Base-by-base conservation (phyloP, 2,797 vertebrate genomes). In the Coranthus polyacanthus region DNA sequence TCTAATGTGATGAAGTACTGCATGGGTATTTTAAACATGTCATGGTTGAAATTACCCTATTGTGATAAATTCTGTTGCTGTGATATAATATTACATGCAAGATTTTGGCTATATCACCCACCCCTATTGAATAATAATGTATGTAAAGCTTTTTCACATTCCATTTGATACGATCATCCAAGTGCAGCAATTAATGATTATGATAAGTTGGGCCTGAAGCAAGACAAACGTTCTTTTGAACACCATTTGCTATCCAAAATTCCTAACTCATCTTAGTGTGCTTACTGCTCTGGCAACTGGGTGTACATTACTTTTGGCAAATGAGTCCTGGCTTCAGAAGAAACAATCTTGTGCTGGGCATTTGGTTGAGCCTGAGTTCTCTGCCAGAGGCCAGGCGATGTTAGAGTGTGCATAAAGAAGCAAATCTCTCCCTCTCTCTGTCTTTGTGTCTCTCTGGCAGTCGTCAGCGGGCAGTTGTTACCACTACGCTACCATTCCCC, bases 381-480 rank as follows among this genome's bases (percentile, higher is more conserved):
- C 21, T 51, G 52, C 55, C 64, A 53, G 18, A 67, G 41, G 34
- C 46, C 41, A 37, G 6, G 8, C 11, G 52, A 72, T 42, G 49
- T 36, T 67, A 20, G 34, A 59, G 53, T 62, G 3, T 29, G 17
- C 29, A 64, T 15, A 24, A 15, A 63, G 60, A 57, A 37, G 34
- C 16, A 17, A 50, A 69, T 58, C 51, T 49, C 41, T 58, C 6
- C 20, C 47, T 16, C 37, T 24, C 56, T 44, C 47, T 50, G 38
- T 61, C 38, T 67, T 34, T 59, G 39, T 73, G 16, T 70, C 11
- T 62, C 37, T 41, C 47, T 79, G 55, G 39, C 78, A 55, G 41
- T 57, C 8, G 1, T 64, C 59, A 60, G 61, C 18, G 39, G 52
- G 3, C 72, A 59, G 78, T 42, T 79, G 68, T 74, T 82, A 53